Percentiles rank a stretch among this genome's conserved stretches.
Evolutionary conservation across 2,797 vertebrate species (phyloP).

Genomic region (Arremon aurantiirostris): DNA sequence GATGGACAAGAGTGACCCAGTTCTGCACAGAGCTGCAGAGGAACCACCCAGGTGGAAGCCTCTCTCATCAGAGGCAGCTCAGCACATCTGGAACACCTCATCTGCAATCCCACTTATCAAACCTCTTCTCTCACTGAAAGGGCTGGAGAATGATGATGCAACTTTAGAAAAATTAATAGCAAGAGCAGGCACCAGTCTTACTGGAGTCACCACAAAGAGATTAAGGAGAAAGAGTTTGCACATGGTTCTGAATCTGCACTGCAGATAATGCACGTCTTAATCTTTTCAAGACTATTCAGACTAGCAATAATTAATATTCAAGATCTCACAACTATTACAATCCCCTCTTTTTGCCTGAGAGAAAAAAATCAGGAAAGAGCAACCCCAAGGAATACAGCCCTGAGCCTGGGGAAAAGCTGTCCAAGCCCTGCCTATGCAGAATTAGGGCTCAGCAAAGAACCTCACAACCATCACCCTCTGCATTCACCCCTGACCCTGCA

Average conservation of each 20-base stretch:
- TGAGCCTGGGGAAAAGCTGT: background rate
- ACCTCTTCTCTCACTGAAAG: background rate
- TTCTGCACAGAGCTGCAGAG: background rate
- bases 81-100: background rate
- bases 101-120: background rate
- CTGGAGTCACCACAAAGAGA: background rate
- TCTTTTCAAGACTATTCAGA: background rate
- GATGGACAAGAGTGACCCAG: background rate
- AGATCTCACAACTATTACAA: background rate
- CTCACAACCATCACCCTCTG: background rate
- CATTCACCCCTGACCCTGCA: background rate
- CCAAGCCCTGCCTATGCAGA: background rate
- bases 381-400: background rate
- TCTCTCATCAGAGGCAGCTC: background rate
- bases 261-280: background rate
- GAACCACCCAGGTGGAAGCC: background rate
- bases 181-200: background rate
- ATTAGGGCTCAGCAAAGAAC: background rate
- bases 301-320: slow-evolving; percentile 20
- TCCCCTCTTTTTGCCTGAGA: background rate
- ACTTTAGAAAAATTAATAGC: slow-evolving; percentile 28
- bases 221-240: background rate
- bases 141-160: background rate
- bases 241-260: background rate
- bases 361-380: background rate